A percentile compares a stretch with the other conserved stretches of the same genome.
These are phyloP conservation scores for Picus viridis DNA, from an alignment of 2,797 vertebrate genomes.

Conservation along the genomic window DNA sequence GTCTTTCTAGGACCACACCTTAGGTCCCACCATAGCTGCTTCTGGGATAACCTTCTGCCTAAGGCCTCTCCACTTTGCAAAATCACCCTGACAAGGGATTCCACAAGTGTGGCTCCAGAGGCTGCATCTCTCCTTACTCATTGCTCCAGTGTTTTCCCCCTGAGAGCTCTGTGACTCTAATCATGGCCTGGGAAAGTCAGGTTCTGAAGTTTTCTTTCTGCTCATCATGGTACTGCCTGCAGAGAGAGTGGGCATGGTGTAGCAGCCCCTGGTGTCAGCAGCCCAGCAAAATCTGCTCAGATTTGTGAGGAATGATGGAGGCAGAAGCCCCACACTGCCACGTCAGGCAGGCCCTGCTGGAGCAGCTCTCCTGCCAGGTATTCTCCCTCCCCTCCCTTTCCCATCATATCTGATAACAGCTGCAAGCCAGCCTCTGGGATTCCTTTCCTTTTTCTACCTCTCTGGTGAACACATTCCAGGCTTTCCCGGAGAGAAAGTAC, in stretches of 20 bases:
- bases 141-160: background rate
- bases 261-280: background rate
- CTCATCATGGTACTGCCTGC: too few species aligned
- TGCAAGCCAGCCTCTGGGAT: background rate
- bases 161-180: background rate
- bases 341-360: background rate
- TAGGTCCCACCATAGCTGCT: rapidly evolving
- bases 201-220: background rate
- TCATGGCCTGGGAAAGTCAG: background rate
- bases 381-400: background rate
- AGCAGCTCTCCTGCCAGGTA: background rate
- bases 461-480: background rate
- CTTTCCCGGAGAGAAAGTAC: conserved; percentile 16
- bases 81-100: background rate
- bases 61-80: background rate
- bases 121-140: background rate
- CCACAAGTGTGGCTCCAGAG: background rate
- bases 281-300: background rate
- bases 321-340: background rate
- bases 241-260: background rate
- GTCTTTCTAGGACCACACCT: background rate
- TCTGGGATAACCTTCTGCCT: background rate
- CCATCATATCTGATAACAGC: conserved; percentile 16
- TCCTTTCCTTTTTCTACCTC: background rate
- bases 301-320: background rate